Percentiles rank a stretch among this genome's conserved stretches.
Conservation (phyloP, 2,113 vertebrate genomes). For the Hypanus sabinus region DNA sequence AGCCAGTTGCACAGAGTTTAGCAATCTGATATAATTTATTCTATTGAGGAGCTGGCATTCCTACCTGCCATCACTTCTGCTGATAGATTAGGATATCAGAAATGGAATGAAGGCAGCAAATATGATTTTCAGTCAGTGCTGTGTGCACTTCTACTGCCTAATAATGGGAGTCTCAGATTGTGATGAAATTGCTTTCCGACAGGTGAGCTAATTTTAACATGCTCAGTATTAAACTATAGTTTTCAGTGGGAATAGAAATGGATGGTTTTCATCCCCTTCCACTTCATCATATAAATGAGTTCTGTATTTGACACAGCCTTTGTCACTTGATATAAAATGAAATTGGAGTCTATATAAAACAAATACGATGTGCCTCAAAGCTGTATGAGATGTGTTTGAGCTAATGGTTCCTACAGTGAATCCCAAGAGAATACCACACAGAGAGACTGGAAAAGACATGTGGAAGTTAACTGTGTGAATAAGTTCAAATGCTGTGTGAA, state of each 20-base stretch:
- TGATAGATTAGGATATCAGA: conserved; percentile 22
- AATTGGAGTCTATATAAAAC: conserved; percentile 33
- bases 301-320: conserved; percentile 29
- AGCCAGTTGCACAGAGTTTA: background rate
- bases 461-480: background rate
- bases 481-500: background rate
- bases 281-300: conserved; percentile 34
- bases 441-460: background rate
- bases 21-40: background rate
- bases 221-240: background rate
- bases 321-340: conserved; percentile 32
- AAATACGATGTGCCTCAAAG: conserved; percentile 14
- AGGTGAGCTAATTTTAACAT: conserved; percentile 26
- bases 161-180: background rate
- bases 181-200: conserved; percentile 17
- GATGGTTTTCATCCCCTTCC: conserved; percentile 7
- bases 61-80: background rate
- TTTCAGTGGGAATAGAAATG: conserved; percentile 20
- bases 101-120: conserved; percentile 32
- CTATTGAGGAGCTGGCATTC: background rate
- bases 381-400: background rate
- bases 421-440: background rate
- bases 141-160: background rate
- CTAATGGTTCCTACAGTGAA: background rate
- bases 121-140: conserved; percentile 8